A percentile compares a stretch with the other conserved stretches of the same genome.
phyloP scores from a whole-genome alignment of 2,797 vertebrate species.

The Sciurus carolinensis region DNA sequence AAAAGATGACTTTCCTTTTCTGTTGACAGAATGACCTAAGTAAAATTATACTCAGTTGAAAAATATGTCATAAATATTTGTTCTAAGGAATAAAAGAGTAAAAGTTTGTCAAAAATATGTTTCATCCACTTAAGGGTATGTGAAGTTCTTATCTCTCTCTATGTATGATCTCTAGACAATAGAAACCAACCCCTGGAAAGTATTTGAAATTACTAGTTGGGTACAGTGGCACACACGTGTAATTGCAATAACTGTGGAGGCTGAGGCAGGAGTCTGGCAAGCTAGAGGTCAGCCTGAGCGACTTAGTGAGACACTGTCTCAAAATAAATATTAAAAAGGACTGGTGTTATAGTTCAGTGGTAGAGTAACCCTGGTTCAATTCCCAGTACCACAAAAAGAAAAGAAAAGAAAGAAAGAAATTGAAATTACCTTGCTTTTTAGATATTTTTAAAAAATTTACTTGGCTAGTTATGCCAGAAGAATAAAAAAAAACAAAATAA shows the following conservation, averaged over 20 bases:
- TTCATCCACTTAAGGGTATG: conserved; percentile 45
- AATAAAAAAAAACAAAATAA: background rate
- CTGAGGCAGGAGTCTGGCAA: too few species aligned
- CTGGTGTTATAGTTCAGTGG: too few species aligned
- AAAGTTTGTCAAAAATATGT: conserved; percentile 67
- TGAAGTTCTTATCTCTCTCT: conserved; percentile 41
- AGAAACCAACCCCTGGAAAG: conserved; percentile 66
- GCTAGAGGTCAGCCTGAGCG: too few species aligned
- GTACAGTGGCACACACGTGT: too few species aligned
- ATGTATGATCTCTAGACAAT: conserved; percentile 23
- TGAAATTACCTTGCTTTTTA: conserved; percentile 46
- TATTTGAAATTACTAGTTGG: conserved; percentile 28
- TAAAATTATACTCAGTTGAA: conserved; percentile 80
- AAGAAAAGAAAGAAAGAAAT: conserved; percentile 35
- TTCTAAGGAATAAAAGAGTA: conserved; percentile 61
- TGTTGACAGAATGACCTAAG: conserved; percentile 71
- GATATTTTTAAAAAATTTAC: conserved; percentile 35
- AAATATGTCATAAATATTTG: conserved; percentile 78
- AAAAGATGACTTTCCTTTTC: conserved; percentile 50
- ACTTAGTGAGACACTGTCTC: too few species aligned
- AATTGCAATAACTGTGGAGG: too few species aligned
- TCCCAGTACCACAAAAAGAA: too few species aligned
- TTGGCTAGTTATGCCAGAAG: background rate
- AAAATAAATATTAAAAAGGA: too few species aligned
- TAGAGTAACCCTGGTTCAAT: too few species aligned